Conservation (phyloP, 1,140 invertebrate species). For the Calliphora vicina region DNA sequence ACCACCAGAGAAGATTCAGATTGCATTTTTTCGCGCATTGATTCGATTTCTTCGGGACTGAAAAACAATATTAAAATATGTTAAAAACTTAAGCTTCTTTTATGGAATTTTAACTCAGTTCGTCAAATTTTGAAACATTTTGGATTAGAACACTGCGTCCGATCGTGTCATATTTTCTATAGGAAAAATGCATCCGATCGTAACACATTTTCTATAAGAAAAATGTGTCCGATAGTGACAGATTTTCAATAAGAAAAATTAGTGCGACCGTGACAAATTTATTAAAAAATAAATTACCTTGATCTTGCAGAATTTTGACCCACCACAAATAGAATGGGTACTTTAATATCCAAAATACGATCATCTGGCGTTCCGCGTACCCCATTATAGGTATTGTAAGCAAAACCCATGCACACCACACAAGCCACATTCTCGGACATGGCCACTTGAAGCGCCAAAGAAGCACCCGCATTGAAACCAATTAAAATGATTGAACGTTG, state of each 20-base stretch:
- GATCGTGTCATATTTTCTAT: not conserved
- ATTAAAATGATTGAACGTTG: conserved; percentile 79
- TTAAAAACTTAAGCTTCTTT: too few species aligned
- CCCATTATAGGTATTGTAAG: conserved; percentile 77
- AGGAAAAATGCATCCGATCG: not conserved
- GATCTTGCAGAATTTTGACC: conserved; percentile 74
- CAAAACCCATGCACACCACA: conserved; percentile 83
- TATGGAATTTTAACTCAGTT: too few species aligned
- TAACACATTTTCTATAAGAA: not conserved
- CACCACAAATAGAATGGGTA: conserved; percentile 81
- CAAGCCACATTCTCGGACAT: conserved; percentile 75
- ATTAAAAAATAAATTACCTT: conserved; percentile 57
- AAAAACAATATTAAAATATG: too few species aligned
- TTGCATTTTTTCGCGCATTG: conserved; percentile 76
- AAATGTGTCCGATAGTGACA: not conserved
- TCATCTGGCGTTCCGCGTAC: conserved; percentile 82
- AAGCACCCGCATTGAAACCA: conserved; percentile 79
- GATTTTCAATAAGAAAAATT: not conserved
- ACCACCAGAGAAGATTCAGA: conserved; percentile 81
- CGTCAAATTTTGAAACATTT: too few species aligned
- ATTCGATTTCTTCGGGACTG: conserved; percentile 79
- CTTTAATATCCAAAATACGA: conserved; percentile 75
- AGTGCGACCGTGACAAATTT: not conserved
- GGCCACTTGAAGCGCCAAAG: conserved; percentile 75
- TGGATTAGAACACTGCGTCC: not conserved